phyloP scores from a whole-genome alignment of 2,797 vertebrate genomes.

The Trachurus trachurus region DNA sequence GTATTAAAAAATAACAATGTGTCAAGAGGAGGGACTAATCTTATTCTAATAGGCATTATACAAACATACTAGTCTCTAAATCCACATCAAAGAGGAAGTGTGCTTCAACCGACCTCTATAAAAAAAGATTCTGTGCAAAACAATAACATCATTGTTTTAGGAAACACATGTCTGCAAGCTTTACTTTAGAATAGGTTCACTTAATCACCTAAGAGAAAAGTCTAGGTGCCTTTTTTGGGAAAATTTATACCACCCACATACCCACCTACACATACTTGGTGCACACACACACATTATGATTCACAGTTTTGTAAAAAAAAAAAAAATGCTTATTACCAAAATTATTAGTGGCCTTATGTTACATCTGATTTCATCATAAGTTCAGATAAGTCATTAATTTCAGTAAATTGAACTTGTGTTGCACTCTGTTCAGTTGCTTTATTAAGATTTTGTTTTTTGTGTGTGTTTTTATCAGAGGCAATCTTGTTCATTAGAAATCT shows the following conservation, averaged over 20 bases:
- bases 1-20: background rate
- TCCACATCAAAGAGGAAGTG: conserved; percentile 1
- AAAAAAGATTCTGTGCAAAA: conserved; percentile 7
- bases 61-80: conserved; percentile 14
- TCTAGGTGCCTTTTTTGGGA: conserved; percentile 44
- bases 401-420: conserved; percentile 64
- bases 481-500: conserved; percentile 68
- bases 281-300: conserved; percentile 32
- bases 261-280: conserved; percentile 52
- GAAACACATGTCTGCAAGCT: conserved; percentile 14
- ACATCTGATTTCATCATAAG: conserved; percentile 78
- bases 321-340: conserved; percentile 42
- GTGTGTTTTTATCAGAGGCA: conserved; percentile 45
- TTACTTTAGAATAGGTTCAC: conserved; percentile 43
- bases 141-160: conserved; percentile 29
- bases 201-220: conserved; percentile 42
- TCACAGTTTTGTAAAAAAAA: conserved; percentile 23
- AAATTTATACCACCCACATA: conserved; percentile 60
- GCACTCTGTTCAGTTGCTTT: conserved; percentile 49
- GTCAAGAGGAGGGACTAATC: conserved; percentile 43
- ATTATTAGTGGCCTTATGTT: conserved; percentile 63
- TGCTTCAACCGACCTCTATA: background rate
- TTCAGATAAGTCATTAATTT: conserved; percentile 72
- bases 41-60: conserved; percentile 38
- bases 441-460: conserved; percentile 46